Percentiles rank a stretch among this genome's conserved stretches.
phyloP scores from a whole-genome alignment of 2,888 invertebrate species.

The Vesta saturnalis region DNA sequence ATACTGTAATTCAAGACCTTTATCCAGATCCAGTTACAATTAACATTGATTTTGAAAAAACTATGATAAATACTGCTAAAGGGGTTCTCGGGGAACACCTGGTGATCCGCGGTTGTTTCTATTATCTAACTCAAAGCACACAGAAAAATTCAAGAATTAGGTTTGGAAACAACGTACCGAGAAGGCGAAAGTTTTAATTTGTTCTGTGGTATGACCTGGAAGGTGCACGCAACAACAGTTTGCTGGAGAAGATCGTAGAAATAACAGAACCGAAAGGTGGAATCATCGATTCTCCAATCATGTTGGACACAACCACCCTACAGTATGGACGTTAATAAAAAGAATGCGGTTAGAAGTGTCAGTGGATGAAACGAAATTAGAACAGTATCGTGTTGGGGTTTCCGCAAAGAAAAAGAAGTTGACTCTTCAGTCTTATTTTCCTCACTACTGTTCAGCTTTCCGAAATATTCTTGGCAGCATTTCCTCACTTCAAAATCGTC shows the following conservation, averaged over 20 bases:
- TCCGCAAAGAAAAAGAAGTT: constrained; percentile 6
- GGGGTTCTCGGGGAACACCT: background rate
- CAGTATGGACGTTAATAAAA: too few species aligned
- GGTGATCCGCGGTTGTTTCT: background rate
- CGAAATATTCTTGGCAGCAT: too few species aligned
- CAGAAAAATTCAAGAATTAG: constrained; percentile 7
- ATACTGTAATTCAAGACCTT: background rate
- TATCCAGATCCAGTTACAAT: background rate
- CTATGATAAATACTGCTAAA: background rate
- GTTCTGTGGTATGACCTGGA: constrained; percentile 11
- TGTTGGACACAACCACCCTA: too few species aligned
- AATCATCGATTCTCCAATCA: constrained; percentile 9
- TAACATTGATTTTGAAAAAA: too few species aligned
- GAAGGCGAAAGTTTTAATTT: too few species aligned
- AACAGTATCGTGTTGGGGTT: background rate
- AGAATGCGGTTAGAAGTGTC: background rate
- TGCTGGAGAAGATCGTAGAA: constrained; percentile 6
- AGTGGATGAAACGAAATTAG: background rate
- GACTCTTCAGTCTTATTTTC: too few species aligned
- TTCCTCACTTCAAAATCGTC: too few species aligned
- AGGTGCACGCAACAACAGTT: background rate
- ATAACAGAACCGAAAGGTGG: constrained; percentile 1
- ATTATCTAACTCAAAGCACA: too few species aligned
- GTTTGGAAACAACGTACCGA: constrained; percentile 11
- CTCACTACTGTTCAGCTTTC: too few species aligned